Evolutionary conservation across 92 coral and sea anemone genomes (phyloP).

Genomic region (Plumapathes pennacea): DNA sequence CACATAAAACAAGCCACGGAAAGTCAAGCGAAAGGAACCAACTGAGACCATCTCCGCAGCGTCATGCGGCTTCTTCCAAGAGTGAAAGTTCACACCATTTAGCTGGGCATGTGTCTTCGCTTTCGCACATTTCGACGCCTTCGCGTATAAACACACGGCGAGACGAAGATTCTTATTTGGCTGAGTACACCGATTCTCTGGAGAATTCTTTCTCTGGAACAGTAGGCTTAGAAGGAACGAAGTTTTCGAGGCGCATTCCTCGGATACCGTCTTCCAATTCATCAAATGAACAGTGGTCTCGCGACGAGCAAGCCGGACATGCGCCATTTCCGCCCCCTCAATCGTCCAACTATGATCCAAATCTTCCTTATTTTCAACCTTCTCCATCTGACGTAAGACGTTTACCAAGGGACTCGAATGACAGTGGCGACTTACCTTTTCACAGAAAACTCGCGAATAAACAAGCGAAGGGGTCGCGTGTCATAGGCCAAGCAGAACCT

Average conservation of each 20-base stretch:
- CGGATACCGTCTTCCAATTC: conserved; percentile 74
- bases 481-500: conserved; percentile 81
- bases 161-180: conserved; percentile 2
- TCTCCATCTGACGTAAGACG: conserved; percentile 50
- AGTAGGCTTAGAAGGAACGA: conserved; percentile 62
- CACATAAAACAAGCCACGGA: conserved; percentile 58
- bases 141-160: conserved; percentile 15
- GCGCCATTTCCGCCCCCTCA: conserved; percentile 60
- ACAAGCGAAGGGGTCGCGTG: conserved; percentile 72
- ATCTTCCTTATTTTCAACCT: conserved; percentile 29
- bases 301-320: conserved; percentile 61
- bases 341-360: conserved; percentile 43
- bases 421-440: conserved; percentile 56
- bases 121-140: conserved; percentile 12
- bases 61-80: conserved; percentile 59
- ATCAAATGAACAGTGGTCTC: conserved; percentile 69
- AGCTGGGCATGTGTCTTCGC: conserved; percentile 25
- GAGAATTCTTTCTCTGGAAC: conserved; percentile 27
- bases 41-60: too few species aligned
- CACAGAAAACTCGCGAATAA: conserved; percentile 70
- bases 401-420: conserved; percentile 60
- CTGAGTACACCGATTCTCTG: conserved; percentile 14
- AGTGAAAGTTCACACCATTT: conserved; percentile 22
- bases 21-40: conserved; percentile 65
- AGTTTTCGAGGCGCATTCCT: conserved; percentile 74